Evolutionary conservation across 2,888 invertebrate species (phyloP), one percentile per base, ranked within the genome.

Genomic region (Opisthograptis luteolata): DNA sequence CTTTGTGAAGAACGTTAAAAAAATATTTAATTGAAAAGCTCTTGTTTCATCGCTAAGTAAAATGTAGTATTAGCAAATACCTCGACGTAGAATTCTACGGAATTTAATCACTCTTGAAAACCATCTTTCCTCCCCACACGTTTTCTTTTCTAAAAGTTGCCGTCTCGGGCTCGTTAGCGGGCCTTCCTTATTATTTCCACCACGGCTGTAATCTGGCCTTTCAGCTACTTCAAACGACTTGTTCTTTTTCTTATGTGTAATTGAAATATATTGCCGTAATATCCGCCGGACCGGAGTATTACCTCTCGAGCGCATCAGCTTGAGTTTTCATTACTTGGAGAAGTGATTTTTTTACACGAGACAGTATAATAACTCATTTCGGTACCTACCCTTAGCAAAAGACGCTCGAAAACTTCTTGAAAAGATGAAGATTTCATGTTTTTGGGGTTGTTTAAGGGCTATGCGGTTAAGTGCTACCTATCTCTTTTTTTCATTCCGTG

Each of bases 201-300:
- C 78, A 65, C 77, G 83, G 79, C 84, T 84, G 86, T 85, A 87
- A 89, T 87, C 87, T 87, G 85, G 81, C 84, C 83, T 86, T 82
- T 87, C 87, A 85, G 87, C 87, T 85, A 87, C 88, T 88, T 86
- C 83, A 87, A 86, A 87, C 83, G 87, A 87, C 88, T 90, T 87
- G 88, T 84, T 87, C 88, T 90, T 89, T 89, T 89, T 89, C 89
- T 88, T 87, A 87, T 84, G 82, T 88, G 89, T 90, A 90, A 90
- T 90, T 90, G 89, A 90, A 88, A 90, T 90, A 88, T 88, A 90
- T 90, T 90, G 87, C 87, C 82, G 84, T 87, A 89, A 89, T 90
- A 89, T 89, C 87, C 87, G 82, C 73, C 79, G 85, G 87, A 82
- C 88, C 80, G 77, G 81, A 80, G 82, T 78, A 79, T 75, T 74